phyloP scores from a whole-genome alignment of 2,797 vertebrate genomes.

The Silurus aristotelis region DNA sequence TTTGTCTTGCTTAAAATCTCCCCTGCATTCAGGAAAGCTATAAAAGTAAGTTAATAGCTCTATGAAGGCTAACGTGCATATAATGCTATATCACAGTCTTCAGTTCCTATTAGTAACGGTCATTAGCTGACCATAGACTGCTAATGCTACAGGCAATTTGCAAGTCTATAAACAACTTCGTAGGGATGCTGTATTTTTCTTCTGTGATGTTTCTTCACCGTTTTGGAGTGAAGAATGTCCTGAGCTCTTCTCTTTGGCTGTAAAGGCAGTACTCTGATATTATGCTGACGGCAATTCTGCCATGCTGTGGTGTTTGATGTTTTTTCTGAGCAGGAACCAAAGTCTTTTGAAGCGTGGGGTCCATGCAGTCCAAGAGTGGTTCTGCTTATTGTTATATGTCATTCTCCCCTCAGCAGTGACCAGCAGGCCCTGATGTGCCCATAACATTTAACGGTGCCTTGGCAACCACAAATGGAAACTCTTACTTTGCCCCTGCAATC shows the following conservation, averaged over 20 bases:
- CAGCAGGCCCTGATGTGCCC: conserved; percentile 78
- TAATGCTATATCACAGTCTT: conserved; percentile 1
- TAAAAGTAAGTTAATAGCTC: conserved; percentile 71
- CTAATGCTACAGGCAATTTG: background rate
- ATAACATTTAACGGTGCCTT: conserved; percentile 82
- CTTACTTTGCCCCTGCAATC: conserved; percentile 75
- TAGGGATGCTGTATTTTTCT: background rate
- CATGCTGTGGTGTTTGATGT: conserved; percentile 60
- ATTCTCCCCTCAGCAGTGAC: conserved; percentile 76
- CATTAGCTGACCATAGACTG: conserved; percentile 6
- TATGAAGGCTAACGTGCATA: conserved; percentile 1
- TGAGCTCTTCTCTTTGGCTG: conserved; percentile 3
- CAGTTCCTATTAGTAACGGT: background rate
- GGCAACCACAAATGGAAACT: conserved; percentile 80
- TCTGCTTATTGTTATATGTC: conserved; percentile 82
- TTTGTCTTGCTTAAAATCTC: conserved; percentile 70
- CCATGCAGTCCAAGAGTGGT: conserved; percentile 71
- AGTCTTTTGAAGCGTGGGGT: conserved; percentile 74
- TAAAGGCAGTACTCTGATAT: conserved; percentile 33
- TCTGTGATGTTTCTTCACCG: background rate
- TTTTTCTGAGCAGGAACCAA: conserved; percentile 61
- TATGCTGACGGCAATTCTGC: conserved; percentile 58
- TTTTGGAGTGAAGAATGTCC: background rate
- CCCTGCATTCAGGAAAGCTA: conserved; percentile 69
- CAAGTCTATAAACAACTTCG: background rate